A percentile compares a stretch with the other conserved stretches of the same genome.
phyloP scores from a whole-genome alignment of 2,113 vertebrate species.

The Bos taurus region DNA sequence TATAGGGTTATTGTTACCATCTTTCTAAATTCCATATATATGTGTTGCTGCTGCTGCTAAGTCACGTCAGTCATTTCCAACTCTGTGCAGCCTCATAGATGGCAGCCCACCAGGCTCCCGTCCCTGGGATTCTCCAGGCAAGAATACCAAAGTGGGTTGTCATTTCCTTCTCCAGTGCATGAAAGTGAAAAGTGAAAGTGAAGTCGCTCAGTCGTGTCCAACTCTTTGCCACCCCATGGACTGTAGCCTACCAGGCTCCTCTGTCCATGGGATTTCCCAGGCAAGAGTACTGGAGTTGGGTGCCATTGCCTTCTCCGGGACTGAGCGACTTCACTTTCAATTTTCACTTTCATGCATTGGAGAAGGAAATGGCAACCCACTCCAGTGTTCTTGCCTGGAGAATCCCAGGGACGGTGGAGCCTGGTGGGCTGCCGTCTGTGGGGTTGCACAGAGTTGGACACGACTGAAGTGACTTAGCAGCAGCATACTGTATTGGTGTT shows the following conservation, averaged over 20 bases:
- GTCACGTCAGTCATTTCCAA: accelerated
- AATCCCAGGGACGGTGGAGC: too few relatives aligned
- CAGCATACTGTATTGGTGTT: not conserved
- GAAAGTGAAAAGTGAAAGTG: not conserved
- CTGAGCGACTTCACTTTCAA: too few relatives aligned
- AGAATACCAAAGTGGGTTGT: not conserved
- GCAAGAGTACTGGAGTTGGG: not conserved
- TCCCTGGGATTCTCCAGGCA: not conserved
- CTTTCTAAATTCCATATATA: not conserved
- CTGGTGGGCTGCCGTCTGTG: too few relatives aligned
- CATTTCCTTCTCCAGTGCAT: too few relatives aligned
- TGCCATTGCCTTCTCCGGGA: not conserved
- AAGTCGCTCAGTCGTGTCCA: not conserved
- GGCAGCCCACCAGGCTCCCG: not conserved
- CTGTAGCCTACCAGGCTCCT: not conserved
- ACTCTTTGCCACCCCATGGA: not conserved
- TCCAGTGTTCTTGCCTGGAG: too few relatives aligned
- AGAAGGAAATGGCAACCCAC: too few relatives aligned
- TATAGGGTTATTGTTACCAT: not conserved
- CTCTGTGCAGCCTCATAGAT: not conserved
- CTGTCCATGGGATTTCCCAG: not conserved
- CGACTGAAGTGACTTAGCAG: too few relatives aligned
- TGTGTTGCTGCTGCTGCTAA: not conserved
- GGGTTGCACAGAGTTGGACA: too few relatives aligned
- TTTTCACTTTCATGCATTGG: too few relatives aligned